Evolutionary conservation across 2,888 invertebrate species (phyloP).

Genomic region (Drosophila barbarae): DNA sequence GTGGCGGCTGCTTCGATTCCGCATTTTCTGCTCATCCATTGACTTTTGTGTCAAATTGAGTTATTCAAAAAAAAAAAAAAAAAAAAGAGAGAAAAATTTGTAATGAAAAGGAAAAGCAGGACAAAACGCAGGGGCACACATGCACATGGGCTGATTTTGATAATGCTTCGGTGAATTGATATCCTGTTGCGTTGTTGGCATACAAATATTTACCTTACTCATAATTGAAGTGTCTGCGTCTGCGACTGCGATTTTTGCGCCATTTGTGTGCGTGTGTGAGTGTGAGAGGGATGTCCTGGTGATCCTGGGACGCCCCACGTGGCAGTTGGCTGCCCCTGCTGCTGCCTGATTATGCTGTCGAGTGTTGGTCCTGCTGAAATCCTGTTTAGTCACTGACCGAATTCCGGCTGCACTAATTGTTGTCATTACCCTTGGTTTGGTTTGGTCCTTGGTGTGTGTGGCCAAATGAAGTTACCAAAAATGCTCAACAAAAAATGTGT

Average conservation of each 20-base stretch:
- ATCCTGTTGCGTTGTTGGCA: conserved; percentile 79
- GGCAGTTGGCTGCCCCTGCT: conserved; percentile 44
- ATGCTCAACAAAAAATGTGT: background rate
- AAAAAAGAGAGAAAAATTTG: background rate
- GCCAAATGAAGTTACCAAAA: conserved; percentile 31
- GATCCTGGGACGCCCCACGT: conserved; percentile 52
- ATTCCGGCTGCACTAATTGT: conserved; percentile 68
- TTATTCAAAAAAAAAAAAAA: conserved; percentile 63
- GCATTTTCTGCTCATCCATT: conserved; percentile 62
- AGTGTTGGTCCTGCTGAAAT: conserved; percentile 23
- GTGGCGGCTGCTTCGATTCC: conserved; percentile 61
- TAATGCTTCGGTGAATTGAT: conserved; percentile 71
- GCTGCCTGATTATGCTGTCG: conserved; percentile 65
- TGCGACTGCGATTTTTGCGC: conserved; percentile 61
- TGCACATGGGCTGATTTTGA: conserved; percentile 69
- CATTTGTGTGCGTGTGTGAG: conserved; percentile 55
- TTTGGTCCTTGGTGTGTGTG: conserved; percentile 50
- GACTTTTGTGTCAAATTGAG: conserved; percentile 74
- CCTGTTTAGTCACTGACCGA: conserved; percentile 19
- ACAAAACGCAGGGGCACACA: conserved; percentile 16
- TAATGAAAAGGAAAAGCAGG: conserved; percentile 15
- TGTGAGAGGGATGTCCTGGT: conserved; percentile 42
- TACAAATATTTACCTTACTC: conserved; percentile 77
- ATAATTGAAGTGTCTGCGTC: conserved; percentile 73
- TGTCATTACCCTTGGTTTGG: conserved; percentile 53